These are phyloP conservation scores for Phyllostomus discolor DNA, from an alignment of 2,113 vertebrate species.

Conservation along the genomic window DNA sequence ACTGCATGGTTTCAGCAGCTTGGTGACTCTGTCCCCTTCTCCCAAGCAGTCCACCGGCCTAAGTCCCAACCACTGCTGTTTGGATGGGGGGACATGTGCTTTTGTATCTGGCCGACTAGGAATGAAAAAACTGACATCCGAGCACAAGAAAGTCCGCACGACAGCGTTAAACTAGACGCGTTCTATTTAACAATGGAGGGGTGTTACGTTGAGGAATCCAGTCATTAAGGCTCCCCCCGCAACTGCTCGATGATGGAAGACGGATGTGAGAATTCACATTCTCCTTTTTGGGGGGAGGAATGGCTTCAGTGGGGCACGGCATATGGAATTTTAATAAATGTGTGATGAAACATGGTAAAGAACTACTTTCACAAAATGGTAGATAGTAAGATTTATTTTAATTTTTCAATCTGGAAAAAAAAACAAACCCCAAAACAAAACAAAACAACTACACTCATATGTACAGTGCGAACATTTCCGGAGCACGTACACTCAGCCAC, in stretches of 20 bases:
- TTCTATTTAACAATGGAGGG: not conserved
- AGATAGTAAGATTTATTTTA: slow-evolving; percentile 77
- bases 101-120: not conserved
- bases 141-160: not conserved
- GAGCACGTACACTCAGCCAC: slow-evolving; percentile 69
- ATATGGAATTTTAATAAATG: not conserved
- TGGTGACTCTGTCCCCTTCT: not conserved
- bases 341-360: slow-evolving; percentile 47
- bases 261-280: not conserved
- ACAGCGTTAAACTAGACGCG: not conserved
- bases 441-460: slow-evolving; percentile 26
- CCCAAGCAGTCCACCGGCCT: not conserved
- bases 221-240: not conserved
- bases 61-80: not conserved
- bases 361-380: slow-evolving; percentile 68
- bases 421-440: not conserved
- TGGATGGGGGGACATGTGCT: not conserved
- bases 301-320: not conserved
- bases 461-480: slow-evolving; percentile 73
- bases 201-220: not conserved
- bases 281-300: not conserved
- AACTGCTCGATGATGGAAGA: not conserved
- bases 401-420: slow-evolving; percentile 77
- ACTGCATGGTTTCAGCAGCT: not conserved
- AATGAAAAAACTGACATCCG: not conserved